Conservation (phyloP, 2,113 vertebrate genomes). For the Peucedramus taeniatus region DNA sequence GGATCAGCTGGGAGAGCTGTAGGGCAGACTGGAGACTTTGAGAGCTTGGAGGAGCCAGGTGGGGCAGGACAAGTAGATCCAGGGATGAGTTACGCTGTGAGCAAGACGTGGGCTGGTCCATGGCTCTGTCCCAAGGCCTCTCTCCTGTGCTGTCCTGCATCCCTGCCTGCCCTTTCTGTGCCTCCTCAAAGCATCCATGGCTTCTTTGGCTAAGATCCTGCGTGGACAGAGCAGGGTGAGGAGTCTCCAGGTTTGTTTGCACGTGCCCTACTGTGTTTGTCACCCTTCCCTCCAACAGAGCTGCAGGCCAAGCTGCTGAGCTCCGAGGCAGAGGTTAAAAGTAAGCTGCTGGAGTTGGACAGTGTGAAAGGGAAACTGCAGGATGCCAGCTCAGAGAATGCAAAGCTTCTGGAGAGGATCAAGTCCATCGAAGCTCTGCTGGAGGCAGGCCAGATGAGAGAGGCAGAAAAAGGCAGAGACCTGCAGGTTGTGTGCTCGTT, state of each 20-base stretch:
- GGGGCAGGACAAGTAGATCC: neutral
- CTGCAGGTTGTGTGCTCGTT: constrained; percentile 62
- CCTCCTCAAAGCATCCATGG: neutral
- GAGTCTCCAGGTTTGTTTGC: neutral
- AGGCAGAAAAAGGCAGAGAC: constrained; percentile 62
- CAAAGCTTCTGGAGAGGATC: constrained; percentile 79
- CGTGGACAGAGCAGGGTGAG: neutral
- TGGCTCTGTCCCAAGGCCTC: fast-evolving
- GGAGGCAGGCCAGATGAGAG: constrained; percentile 78
- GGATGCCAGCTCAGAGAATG: constrained; percentile 75
- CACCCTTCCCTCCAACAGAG: constrained; percentile 66
- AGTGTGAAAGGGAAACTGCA: constrained; percentile 75
- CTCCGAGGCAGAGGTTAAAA: constrained; percentile 77
- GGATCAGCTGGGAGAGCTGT: neutral
- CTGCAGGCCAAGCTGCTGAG: constrained; percentile 74
- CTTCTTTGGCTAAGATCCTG: neutral
- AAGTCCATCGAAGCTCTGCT: constrained; percentile 82
- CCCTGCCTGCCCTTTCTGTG: neutral
- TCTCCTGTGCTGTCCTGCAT: neutral
- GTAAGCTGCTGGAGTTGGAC: constrained; percentile 75
- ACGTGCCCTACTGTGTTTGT: neutral
- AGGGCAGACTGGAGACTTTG: neutral
- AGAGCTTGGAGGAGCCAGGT: neutral
- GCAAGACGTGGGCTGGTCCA: fast-evolving
- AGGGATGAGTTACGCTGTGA: neutral